Percentiles rank a stretch among this genome's conserved stretches.
These are phyloP conservation scores for Antitype chi DNA, from an alignment of 2,888 invertebrate species.

Conservation along the genomic window DNA sequence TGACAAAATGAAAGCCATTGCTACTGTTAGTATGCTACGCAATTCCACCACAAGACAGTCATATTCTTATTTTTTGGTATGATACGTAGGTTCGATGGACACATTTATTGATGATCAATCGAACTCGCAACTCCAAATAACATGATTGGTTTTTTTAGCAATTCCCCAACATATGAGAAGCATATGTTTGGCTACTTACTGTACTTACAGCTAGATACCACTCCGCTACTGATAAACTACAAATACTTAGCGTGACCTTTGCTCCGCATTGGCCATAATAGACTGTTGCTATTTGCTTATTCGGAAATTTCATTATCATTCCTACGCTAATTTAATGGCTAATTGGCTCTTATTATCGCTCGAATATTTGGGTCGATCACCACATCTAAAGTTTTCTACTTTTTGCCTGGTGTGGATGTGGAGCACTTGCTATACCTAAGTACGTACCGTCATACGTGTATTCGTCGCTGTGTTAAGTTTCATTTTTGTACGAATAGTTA, in stretches of 20 bases:
- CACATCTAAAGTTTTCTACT: conserved; percentile 47
- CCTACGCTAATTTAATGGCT: conserved; percentile 66
- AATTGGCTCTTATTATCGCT: conserved; percentile 65
- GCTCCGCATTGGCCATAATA: conserved; percentile 63
- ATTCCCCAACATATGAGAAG: conserved; percentile 42
- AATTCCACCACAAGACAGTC: not conserved
- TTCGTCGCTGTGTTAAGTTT: not conserved
- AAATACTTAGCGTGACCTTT: conserved; percentile 65
- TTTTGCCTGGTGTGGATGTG: conserved; percentile 21
- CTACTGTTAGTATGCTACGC: too few relatives aligned
- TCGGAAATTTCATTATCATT: conserved; percentile 69
- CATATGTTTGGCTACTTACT: conserved; percentile 52
- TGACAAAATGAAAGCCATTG: too few relatives aligned
- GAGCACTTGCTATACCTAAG: not conserved
- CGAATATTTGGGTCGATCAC: conserved; percentile 65
- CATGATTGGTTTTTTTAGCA: conserved; percentile 36
- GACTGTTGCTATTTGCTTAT: conserved; percentile 68
- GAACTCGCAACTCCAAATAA: not conserved
- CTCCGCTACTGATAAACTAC: conserved; percentile 60
- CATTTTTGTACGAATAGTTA: not conserved
- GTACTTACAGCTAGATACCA: conserved; percentile 56
- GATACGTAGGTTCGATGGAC: not conserved
- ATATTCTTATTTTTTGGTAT: conserved; percentile 12
- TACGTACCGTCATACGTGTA: not conserved
- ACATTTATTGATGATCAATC: conserved; percentile 3